Percentiles rank a stretch among this genome's conserved stretches.
phyloP scores from a whole-genome alignment of 2,888 invertebrate species.

The Mythimna albipuncta region DNA sequence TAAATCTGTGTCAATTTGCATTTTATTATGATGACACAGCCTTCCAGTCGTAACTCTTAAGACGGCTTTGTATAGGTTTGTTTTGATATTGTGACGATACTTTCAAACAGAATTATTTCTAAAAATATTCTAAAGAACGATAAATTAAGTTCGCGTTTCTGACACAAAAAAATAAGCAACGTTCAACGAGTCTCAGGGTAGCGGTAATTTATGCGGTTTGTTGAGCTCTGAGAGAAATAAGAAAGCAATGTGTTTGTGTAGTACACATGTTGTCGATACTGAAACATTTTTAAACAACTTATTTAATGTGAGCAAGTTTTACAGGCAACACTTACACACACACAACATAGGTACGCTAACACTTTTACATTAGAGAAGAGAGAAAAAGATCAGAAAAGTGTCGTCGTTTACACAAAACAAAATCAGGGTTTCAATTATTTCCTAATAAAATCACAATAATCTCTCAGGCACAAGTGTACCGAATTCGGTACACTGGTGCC shows the following conservation, averaged over 20 bases:
- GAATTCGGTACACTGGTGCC: too few species aligned
- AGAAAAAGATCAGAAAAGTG: neutral
- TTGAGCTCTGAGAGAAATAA: constrained; percentile 75
- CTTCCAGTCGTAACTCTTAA: constrained; percentile 84
- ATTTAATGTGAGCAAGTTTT: constrained; percentile 6
- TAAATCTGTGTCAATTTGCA: constrained; percentile 89
- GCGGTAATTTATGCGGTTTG: constrained; percentile 83
- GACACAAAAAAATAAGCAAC: constrained; percentile 72
- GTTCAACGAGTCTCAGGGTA: constrained; percentile 77
- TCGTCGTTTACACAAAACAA: neutral
- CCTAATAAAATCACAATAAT: neutral
- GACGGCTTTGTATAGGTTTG: constrained; percentile 80
- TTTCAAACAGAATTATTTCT: constrained; percentile 19
- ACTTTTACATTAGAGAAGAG: too few species aligned
- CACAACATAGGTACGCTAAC: too few species aligned
- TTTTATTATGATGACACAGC: constrained; percentile 86
- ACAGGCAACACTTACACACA: too few species aligned
- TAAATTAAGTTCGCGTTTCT: constrained; percentile 78
- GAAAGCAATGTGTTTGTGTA: constrained; percentile 68
- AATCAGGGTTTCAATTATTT: too few species aligned
- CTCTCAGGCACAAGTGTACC: too few species aligned
- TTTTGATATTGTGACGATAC: constrained; percentile 65
- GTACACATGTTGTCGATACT: constrained; percentile 68
- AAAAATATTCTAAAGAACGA: constrained; percentile 71
- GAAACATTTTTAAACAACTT: constrained; percentile 28